Evolutionary conservation across 2,888 invertebrate species (phyloP).

Genomic region (Cataglyphis altisquamis): DNA sequence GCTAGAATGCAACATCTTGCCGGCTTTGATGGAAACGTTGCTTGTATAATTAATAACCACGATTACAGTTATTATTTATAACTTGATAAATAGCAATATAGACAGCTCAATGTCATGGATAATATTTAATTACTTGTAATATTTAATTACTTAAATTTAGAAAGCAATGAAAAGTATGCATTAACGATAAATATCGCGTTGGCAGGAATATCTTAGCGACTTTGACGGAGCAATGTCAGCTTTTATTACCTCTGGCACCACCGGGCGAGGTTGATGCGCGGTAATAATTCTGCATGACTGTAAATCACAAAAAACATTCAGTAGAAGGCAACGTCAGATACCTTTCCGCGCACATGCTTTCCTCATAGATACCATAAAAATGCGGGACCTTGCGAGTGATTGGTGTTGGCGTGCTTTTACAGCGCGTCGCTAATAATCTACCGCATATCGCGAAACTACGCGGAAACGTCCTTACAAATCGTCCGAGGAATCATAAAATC

Average conservation of each 20-base stretch:
- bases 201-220: background rate
- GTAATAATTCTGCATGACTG: conserved; percentile 43
- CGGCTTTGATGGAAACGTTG: conserved; percentile 28
- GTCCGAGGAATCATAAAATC: conserved; percentile 57
- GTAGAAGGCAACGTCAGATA: conserved; percentile 40
- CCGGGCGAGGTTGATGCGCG: conserved; percentile 24
- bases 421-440: conserved; percentile 46
- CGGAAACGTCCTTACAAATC: conserved; percentile 53
- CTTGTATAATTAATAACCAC: conserved; percentile 43
- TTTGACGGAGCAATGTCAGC: conserved; percentile 25
- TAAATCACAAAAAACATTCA: conserved; percentile 55
- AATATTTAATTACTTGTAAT: background rate
- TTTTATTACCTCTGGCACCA: conserved; percentile 20
- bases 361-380: conserved; percentile 46
- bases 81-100: conserved; percentile 1
- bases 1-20: conserved; percentile 23
- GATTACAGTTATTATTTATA: conserved; percentile 3
- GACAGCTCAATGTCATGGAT: background rate
- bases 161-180: background rate
- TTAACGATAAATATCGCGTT: background rate
- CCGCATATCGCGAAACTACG: conserved; percentile 39
- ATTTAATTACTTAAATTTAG: background rate
- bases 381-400: background rate
- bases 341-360: conserved; percentile 40
- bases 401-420: conserved; percentile 37